Evolutionary conservation across 2,888 invertebrate genomes (phyloP), one percentile per base, ranked within the genome.

Genomic region (Aleiodes leptofemur): DNA sequence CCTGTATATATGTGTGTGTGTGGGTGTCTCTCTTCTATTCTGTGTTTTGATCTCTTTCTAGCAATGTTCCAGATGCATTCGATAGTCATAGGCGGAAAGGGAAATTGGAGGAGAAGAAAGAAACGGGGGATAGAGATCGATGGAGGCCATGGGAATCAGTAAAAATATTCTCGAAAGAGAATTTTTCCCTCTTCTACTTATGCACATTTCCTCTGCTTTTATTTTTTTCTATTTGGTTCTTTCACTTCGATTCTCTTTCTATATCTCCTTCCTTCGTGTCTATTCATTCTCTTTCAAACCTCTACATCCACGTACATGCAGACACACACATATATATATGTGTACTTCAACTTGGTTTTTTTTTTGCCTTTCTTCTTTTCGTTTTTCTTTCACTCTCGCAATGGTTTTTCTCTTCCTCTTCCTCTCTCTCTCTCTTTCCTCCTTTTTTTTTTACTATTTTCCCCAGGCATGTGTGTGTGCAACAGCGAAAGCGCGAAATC

Each of bases 231-330:
- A 23, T 23, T 23, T 23, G 23, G 23, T 79, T 69, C 76, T 76
- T 78, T 79, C 73, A 74, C 72, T 74, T 73, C 71, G 70, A 69
- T 76, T 73, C 77, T 79, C 75, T 72, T 74, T 74, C 74, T 72
- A 50, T 69, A 50, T 69, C 59, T 23, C 51, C 59, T 48, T 31
- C 56, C 31, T 69, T 29, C 14, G 69, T 59, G 53, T 64, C 72
- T 72, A 72, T 72, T 72, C 61, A 69, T 61, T 70, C 61, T 61
- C 38, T 70, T 53, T 69, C 74, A 53, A 55, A 51, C 53, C 72
- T 55, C 69, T 55, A 57, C 55, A 74, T 16, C 8, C 29, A 13
- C 38, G 59, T 53, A 61, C 64, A 74, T 16, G 6, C 29, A 7
- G 23, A 16, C 55, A 34, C 55, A 9, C 34, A 29, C 23, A 50